Percentiles rank a stretch among this genome's conserved stretches.
Evolutionary conservation across 2,888 invertebrate species (phyloP).

Genomic region (Epicampocera succincta): DNA sequence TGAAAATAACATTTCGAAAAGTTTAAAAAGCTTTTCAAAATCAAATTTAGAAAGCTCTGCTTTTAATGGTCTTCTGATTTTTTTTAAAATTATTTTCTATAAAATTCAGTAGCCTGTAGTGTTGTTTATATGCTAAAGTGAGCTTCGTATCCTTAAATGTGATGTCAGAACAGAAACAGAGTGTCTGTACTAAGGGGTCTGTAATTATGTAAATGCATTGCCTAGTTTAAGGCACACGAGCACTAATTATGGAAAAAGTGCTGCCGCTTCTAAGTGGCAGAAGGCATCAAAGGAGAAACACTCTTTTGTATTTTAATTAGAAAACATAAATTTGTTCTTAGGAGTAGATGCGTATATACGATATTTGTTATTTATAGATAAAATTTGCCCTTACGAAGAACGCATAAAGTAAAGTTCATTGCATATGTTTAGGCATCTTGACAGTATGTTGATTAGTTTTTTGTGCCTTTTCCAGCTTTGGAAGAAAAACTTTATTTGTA

Average conservation of each 20-base stretch:
- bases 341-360: background rate
- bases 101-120: no score
- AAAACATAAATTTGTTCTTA: slow-evolving; percentile 32
- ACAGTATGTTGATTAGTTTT: background rate
- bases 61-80: no score
- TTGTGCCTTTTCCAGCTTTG: no score
- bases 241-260: slow-evolving; percentile 31
- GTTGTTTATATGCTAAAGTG: no score
- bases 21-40: no score
- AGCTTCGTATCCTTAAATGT: no score
- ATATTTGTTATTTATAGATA: slow-evolving; percentile 29
- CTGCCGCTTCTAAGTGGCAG: slow-evolving; percentile 12
- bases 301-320: slow-evolving; percentile 44
- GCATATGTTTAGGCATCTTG: slow-evolving; percentile 12
- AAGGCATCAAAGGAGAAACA: background rate
- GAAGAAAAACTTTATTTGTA: background rate
- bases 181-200: slow-evolving; percentile 2
- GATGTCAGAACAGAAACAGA: no score
- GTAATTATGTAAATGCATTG: slow-evolving; percentile 4
- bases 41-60: no score
- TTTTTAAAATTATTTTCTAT: no score
- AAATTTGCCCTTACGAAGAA: background rate
- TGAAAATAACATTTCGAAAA: no score
- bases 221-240: slow-evolving; percentile 24
- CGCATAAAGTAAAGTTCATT: slow-evolving; percentile 35